These are phyloP conservation scores for Latrodectus geometricus DNA, from an alignment of 1,140 invertebrate species.

Conservation along the genomic window DNA sequence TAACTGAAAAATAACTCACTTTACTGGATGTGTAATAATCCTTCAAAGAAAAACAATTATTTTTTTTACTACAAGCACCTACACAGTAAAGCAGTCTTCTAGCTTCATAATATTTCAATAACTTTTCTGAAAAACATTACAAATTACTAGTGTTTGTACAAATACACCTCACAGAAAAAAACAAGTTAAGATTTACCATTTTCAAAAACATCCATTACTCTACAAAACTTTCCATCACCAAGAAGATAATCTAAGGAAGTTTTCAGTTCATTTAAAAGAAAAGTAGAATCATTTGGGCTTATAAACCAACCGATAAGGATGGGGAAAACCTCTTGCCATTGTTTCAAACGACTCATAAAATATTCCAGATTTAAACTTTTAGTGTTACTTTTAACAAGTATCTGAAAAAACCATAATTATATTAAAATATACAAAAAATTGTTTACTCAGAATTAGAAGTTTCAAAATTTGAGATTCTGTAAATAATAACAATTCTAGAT, in stretches of 20 bases:
- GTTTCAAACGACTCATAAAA: slow-evolving; percentile 32
- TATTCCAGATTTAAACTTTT: slow-evolving; percentile 26
- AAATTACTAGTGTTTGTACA: not conserved
- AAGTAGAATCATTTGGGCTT: slow-evolving; percentile 1
- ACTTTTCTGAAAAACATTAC: not conserved
- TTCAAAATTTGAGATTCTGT: too few species aligned
- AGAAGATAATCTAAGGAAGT: not conserved
- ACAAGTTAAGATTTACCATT: slow-evolving; percentile 13
- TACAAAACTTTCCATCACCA: slow-evolving; percentile 45
- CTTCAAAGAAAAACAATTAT: not conserved
- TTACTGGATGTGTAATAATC: slow-evolving; percentile 14
- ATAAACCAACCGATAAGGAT: slow-evolving; percentile 45
- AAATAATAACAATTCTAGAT: too few species aligned
- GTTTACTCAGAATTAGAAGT: not conserved
- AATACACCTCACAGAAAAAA: not conserved
- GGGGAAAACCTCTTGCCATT: slow-evolving; percentile 47
- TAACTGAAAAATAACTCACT: not conserved
- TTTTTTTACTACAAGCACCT: slow-evolving; percentile 29
- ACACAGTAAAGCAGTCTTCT: slow-evolving; percentile 30
- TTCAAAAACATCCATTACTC: slow-evolving; percentile 15
- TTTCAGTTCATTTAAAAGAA: slow-evolving; percentile 17
- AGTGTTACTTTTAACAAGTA: slow-evolving; percentile 41
- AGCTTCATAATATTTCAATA: slow-evolving; percentile 9
- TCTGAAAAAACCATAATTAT: slow-evolving; percentile 21
- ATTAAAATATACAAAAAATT: not conserved